Conservation (phyloP, 2,888 invertebrate genomes). For the Trilocha varians region DNA sequence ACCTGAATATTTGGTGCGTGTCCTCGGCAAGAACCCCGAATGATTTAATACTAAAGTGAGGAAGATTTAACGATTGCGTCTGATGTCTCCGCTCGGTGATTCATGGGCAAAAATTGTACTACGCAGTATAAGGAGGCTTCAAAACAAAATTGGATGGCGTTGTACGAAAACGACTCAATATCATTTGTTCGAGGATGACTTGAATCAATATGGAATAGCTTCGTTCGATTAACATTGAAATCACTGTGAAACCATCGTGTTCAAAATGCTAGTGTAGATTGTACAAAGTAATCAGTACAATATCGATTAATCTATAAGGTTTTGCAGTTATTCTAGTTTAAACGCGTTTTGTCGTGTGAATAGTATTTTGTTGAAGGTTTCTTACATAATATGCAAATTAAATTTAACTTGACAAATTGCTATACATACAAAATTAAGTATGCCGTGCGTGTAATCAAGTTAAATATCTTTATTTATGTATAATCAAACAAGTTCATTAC, state of each 20-base stretch:
- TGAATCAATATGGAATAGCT: background rate
- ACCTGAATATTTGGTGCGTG: constrained; percentile 29
- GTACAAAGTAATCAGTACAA: background rate
- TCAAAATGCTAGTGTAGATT: background rate
- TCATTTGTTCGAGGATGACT: background rate
- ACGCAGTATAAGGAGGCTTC: background rate
- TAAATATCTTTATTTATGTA: background rate
- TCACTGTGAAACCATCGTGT: background rate
- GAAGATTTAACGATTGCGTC: constrained; percentile 24
- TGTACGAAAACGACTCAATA: background rate
- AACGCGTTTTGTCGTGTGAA: too few species aligned
- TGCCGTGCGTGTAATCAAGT: background rate
- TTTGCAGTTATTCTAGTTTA: background rate
- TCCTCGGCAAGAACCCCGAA: constrained; percentile 19
- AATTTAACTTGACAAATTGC: background rate
- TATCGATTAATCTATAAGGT: background rate
- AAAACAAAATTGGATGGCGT: background rate
- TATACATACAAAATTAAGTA: background rate
- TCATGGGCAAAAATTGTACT: constrained; percentile 7
- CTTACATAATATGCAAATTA: background rate
- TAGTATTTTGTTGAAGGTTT: background rate
- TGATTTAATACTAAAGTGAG: constrained; percentile 26
- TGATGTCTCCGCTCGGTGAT: constrained; percentile 4
- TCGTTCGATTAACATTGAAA: background rate
- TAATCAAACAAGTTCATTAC: too few species aligned